Evolutionary conservation across 2,888 invertebrate genomes (phyloP), one percentile per base, ranked within the genome.

Genomic region (Oxyteleia sp.): DNA sequence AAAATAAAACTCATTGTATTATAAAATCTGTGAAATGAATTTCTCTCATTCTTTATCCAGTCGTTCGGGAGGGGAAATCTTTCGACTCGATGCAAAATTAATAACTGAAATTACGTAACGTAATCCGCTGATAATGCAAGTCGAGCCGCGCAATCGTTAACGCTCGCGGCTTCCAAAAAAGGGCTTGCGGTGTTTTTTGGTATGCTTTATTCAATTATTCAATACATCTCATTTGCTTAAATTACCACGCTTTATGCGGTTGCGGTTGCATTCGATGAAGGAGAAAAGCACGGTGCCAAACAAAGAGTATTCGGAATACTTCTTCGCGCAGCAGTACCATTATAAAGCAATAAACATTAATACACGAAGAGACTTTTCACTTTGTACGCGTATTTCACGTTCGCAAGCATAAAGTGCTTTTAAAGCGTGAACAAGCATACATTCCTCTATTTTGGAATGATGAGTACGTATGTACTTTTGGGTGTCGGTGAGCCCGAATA

Each of bases 401-500:
- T 68, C 53, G 49, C 53, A 35, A 63, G 64, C 63, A 64, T 69
- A 79, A 79, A 79, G 69, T 71, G 71, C 78, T 71, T 71, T 79
- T 71, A 79, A 71, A 79, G 59, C 41, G 64, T 57, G 79, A 71
- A 79, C 64, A 57, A 71, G 79, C 71, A 23, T 63, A 69, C 68
- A 69, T 78, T 78, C 26, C 59, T 64, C 49, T 35, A 79, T 64
- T 64, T 32, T 49, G 32, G 45, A 51, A 59, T 79, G 79, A 79
- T 71, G 71, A 79, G 71, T 57, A 71, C 64, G 71, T 79, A 66
- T 71, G 64, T 79, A 79, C 51, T 66, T 78, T 72, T 45, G 72
- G 66, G 66, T 61, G 47, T 26, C 29, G 72, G 72, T 35, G 63
- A 69, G 55, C 4, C 74, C 63, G 64, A 81, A 69, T 81, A 81